A percentile compares a stretch with the other conserved stretches of the same genome.
These are phyloP conservation scores for Harpegnathos saltator DNA, from an alignment of 1,140 invertebrate genomes.

Conservation along the genomic window DNA sequence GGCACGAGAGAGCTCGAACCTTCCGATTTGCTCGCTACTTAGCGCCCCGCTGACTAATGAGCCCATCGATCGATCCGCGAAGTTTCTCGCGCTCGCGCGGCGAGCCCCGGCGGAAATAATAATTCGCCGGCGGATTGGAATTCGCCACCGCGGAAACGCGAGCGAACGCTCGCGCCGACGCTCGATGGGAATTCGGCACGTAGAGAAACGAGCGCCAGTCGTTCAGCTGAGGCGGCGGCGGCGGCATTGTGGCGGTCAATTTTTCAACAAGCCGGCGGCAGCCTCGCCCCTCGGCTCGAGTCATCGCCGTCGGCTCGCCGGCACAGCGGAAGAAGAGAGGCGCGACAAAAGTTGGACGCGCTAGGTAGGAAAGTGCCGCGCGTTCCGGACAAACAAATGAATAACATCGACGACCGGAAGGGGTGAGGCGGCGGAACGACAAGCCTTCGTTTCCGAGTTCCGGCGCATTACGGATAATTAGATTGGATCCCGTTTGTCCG, in stretches of 20 bases:
- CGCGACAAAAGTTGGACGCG: background rate
- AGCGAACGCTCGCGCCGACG: too few species aligned
- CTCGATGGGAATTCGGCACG: too few species aligned
- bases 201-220: too few species aligned
- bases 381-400: conserved; percentile 76
- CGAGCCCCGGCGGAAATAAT: background rate
- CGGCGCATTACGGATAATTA: conserved; percentile 81
- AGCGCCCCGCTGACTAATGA: background rate
- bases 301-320: background rate
- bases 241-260: too few species aligned
- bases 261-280: background rate
- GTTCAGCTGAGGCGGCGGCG: too few species aligned
- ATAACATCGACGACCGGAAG: conserved; percentile 73
- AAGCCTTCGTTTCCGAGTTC: conserved; percentile 79
- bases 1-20: background rate
- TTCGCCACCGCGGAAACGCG: too few species aligned
- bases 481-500: conserved; percentile 77
- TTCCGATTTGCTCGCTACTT: conserved; percentile 9
- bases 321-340: conserved; percentile 24
- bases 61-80: background rate
- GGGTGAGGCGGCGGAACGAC: conserved; percentile 69
- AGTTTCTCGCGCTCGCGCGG: background rate
- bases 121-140: background rate
- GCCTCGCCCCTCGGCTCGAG: background rate
- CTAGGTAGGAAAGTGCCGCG: conserved; percentile 49